Percentiles rank a stretch among this genome's conserved stretches.
These are phyloP conservation scores for Scophthalmus maximus DNA, from an alignment of 2,113 vertebrate species.

Conservation along the genomic window DNA sequence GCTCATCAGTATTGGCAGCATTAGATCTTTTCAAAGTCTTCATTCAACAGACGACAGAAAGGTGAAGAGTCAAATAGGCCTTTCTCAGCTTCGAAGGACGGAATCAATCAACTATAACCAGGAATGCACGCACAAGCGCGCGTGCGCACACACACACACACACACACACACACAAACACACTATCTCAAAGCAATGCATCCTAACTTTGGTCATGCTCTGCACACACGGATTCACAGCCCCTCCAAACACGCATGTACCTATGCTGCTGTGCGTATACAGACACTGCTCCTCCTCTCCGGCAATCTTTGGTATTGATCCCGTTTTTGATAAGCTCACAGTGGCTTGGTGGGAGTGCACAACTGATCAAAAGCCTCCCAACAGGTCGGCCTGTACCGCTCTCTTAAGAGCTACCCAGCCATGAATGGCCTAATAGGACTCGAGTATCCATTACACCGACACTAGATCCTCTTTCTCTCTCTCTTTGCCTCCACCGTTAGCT, in stretches of 20 bases:
- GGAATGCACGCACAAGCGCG: slow-evolving; percentile 27
- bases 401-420: slow-evolving; percentile 73
- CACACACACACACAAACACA: slow-evolving; percentile 7
- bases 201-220: background rate
- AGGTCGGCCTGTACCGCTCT: slow-evolving; percentile 52
- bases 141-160: slow-evolving; percentile 16
- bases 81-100: slow-evolving; percentile 37
- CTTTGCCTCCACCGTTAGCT: slow-evolving; percentile 5
- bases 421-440: slow-evolving; percentile 69
- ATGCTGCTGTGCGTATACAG: background rate
- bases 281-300: slow-evolving; percentile 17
- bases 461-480: slow-evolving; percentile 34
- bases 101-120: slow-evolving; percentile 51
- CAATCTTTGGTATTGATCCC: slow-evolving; percentile 42
- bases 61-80: slow-evolving; percentile 68
- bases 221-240: no score
- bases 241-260: background rate
- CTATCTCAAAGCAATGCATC: background rate
- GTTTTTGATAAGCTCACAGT: slow-evolving; percentile 43
- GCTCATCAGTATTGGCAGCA: slow-evolving; percentile 46
- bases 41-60: slow-evolving; percentile 50
- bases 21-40: slow-evolving; percentile 46
- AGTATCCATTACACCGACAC: slow-evolving; percentile 71
- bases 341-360: slow-evolving; percentile 10
- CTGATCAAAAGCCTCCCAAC: slow-evolving; percentile 64